phyloP scores from a whole-genome alignment of 2,797 vertebrate species.

The Ceyx erithaca region DNA sequence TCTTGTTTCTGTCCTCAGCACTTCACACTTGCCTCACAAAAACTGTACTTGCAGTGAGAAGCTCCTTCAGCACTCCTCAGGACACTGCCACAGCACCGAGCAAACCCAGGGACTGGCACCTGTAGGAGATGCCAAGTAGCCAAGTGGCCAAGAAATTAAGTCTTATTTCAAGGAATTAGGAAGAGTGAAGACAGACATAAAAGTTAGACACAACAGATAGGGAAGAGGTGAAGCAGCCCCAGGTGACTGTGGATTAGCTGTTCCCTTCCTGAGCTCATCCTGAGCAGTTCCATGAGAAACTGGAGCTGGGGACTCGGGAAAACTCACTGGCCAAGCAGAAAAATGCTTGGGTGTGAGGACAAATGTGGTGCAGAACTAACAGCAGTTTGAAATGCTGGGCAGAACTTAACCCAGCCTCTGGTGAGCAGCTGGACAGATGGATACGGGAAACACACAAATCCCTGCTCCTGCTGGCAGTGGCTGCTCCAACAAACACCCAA shows the following conservation, averaged over 20 bases:
- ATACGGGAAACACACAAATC: accelerated
- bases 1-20: neutral
- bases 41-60: neutral
- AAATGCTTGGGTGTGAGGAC: neutral
- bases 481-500: neutral
- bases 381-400: accelerated
- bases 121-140: neutral
- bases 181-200: neutral
- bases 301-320: accelerated
- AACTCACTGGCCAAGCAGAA: neutral
- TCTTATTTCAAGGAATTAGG: neutral
- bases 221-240: neutral
- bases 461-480: neutral
- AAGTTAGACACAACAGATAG: neutral
- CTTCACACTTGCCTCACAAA: neutral
- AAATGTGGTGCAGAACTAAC: accelerated
- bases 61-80: neutral
- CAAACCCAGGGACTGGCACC: neutral
- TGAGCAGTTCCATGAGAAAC: accelerated
- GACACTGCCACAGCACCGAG: neutral
- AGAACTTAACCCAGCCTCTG: neutral
- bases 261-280: neutral
- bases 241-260: neutral
- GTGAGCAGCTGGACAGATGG: accelerated
- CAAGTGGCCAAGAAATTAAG: neutral